A percentile compares a stretch with the other conserved stretches of the same genome.
Conservation (phyloP, 1,140 invertebrate species). For the Zaprionus davidi region DNA sequence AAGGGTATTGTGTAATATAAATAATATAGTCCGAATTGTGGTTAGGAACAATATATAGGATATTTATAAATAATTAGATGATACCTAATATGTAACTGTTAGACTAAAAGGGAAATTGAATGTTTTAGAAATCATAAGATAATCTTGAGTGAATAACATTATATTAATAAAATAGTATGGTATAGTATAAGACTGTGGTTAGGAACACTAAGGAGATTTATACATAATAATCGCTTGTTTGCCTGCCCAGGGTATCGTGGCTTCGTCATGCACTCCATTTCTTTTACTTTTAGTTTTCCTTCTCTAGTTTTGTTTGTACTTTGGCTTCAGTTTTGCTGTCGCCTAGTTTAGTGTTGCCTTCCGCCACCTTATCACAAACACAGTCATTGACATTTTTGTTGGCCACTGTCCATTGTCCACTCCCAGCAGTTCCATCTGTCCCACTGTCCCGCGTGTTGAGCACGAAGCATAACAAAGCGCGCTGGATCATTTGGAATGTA, state of each 20-base stretch:
- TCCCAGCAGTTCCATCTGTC: neutral
- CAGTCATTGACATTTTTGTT: slow-evolving; percentile 66
- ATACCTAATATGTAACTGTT: too few relatives aligned
- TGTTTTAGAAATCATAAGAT: too few relatives aligned
- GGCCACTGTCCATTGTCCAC: slow-evolving; percentile 38
- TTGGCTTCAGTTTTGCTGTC: slow-evolving; percentile 19
- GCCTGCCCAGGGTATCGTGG: neutral
- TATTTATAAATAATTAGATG: too few relatives aligned
- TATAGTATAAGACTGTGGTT: too few relatives aligned
- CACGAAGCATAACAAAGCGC: slow-evolving; percentile 25
- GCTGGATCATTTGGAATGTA: slow-evolving; percentile 38
- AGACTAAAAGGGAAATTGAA: too few relatives aligned
- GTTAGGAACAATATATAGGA: too few relatives aligned
- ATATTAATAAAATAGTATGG: neutral
- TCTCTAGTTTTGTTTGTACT: slow-evolving; percentile 26
- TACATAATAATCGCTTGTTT: neutral
- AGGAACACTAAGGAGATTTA: neutral
- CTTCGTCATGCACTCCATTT: neutral
- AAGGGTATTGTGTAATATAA: too few relatives aligned
- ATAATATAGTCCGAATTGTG: too few relatives aligned
- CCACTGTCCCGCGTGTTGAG: neutral
- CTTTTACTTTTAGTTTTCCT: slow-evolving; percentile 6
- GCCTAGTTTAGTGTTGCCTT: slow-evolving; percentile 34
- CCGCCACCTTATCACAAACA: slow-evolving; percentile 40
- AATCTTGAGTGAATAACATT: neutral